Percentiles rank a stretch among this genome's conserved stretches.
phyloP scores from a whole-genome alignment of 2,113 vertebrate species.

The Nycticorax nycticorax region DNA sequence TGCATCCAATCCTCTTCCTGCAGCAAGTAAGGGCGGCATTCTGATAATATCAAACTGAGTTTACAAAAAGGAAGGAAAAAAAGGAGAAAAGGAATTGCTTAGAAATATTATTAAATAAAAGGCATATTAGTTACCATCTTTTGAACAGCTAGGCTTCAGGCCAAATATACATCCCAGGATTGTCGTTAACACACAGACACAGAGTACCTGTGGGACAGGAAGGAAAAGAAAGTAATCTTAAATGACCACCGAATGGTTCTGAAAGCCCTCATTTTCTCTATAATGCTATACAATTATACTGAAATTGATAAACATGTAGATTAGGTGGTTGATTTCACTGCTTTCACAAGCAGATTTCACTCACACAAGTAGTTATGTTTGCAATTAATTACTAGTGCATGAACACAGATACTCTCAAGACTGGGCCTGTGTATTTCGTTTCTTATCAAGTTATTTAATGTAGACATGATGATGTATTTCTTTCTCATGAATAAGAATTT shows the following conservation, averaged over 20 bases:
- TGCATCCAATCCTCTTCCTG: background rate
- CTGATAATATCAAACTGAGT: background rate
- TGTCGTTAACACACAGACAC: conserved; percentile 77
- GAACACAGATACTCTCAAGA: background rate
- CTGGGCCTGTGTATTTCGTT: background rate
- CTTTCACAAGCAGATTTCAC: background rate
- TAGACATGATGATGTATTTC: background rate
- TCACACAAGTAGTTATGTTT: background rate
- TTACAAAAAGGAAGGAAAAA: background rate
- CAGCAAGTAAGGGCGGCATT: background rate
- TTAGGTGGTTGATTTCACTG: background rate
- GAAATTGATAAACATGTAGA: background rate
- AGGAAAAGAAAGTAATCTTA: background rate
- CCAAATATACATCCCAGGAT: conserved; percentile 85
- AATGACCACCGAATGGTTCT: background rate
- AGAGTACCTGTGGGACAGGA: conserved; percentile 73
- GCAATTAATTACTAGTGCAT: background rate
- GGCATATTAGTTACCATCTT: conserved; percentile 75
- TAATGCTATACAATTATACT: background rate
- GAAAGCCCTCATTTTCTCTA: background rate
- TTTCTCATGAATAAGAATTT: background rate
- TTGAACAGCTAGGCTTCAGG: conserved; percentile 82
- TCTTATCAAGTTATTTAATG: background rate
- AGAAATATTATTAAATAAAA: background rate
- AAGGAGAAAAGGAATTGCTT: background rate